Evolutionary conservation across 2,113 vertebrate genomes (phyloP).

Genomic region (Nothobranchius kuhntae): DNA sequence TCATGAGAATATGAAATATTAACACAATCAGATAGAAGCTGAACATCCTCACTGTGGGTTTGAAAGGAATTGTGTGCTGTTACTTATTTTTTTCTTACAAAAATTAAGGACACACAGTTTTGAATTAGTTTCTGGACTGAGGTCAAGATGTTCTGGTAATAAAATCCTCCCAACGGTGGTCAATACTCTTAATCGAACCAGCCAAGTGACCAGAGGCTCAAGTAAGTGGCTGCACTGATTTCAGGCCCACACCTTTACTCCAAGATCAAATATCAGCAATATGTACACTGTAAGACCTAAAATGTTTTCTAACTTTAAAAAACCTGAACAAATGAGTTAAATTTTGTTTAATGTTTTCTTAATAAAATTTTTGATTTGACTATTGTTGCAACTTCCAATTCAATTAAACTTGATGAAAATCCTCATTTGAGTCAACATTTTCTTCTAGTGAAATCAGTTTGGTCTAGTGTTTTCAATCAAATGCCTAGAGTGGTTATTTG

Average conservation of each 20-base stretch:
- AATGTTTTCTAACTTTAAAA: too few species aligned
- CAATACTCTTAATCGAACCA: conserved; percentile 10
- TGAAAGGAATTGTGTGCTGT: neutral
- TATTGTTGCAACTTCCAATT: too few species aligned
- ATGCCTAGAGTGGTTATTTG: too few species aligned
- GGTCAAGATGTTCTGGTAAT: neutral
- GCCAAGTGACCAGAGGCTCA: neutral
- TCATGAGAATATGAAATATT: conserved; percentile 53
- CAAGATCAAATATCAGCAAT: conserved; percentile 5
- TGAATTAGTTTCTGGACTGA: neutral
- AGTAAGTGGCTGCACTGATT: conserved; percentile 4
- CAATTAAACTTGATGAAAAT: too few species aligned
- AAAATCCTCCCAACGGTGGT: neutral
- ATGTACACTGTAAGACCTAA: too few species aligned
- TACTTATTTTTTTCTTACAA: neutral
- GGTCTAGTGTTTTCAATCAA: too few species aligned
- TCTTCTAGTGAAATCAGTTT: too few species aligned
- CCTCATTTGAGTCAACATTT: too few species aligned
- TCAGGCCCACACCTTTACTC: neutral
- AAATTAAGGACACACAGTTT: neutral
- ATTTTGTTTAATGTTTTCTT: too few species aligned
- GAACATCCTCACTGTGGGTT: conserved; percentile 19
- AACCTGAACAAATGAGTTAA: too few species aligned
- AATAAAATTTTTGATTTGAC: too few species aligned
- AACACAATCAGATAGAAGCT: conserved; percentile 36